Evolutionary conservation across 2,888 invertebrate genomes (phyloP).

Genomic region (Heteromyza rotundicornis): DNA sequence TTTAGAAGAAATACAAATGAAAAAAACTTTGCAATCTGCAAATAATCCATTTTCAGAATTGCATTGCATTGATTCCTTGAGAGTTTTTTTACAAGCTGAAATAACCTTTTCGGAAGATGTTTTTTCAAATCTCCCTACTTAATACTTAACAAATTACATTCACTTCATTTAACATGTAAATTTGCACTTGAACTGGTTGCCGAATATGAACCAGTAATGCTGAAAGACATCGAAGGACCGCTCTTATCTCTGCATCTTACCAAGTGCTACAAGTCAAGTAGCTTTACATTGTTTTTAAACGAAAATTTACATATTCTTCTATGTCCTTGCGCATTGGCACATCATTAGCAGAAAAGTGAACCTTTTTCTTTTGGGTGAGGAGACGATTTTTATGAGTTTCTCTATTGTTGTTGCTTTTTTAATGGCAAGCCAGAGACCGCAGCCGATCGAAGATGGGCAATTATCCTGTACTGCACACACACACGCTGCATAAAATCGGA

Average conservation of each 20-base stretch:
- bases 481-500: no score
- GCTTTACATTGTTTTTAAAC: background rate
- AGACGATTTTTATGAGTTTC: no score
- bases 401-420: constrained; percentile 2
- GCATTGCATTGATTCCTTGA: no score
- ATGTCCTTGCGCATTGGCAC: background rate
- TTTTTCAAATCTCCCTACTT: background rate
- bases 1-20: no score
- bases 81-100: no score
- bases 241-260: background rate
- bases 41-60: no score
- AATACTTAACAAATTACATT: background rate
- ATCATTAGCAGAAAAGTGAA: constrained; percentile 9
- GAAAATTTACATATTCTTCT: background rate
- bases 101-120: background rate
- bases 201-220: background rate
- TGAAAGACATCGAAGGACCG: background rate
- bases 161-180: constrained; percentile 20
- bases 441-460: no score
- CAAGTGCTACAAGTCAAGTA: constrained; percentile 20
- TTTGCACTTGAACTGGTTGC: constrained; percentile 5
- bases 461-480: no score
- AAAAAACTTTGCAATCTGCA: no score
- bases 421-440: background rate
- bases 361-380: no score